Conservation (phyloP, 2,113 vertebrate genomes). For the Rhizomys pruinosus region DNA sequence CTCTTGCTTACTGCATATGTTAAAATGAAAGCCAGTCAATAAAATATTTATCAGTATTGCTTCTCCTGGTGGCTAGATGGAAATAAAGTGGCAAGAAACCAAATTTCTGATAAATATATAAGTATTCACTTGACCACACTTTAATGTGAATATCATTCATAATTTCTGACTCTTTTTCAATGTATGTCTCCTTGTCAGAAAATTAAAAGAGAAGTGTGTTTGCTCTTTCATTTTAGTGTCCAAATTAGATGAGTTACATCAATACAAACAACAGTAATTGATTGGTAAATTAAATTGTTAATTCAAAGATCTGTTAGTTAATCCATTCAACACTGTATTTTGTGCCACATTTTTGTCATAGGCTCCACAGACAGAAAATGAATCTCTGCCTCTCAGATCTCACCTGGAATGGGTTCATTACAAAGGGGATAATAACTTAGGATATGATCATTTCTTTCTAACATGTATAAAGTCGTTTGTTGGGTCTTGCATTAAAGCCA, state of each 20-base stretch:
- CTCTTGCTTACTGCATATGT: slow-evolving; percentile 64
- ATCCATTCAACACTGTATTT: background rate
- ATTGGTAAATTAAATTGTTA: slow-evolving; percentile 8
- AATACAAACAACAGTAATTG: background rate
- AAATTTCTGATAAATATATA: slow-evolving; percentile 78
- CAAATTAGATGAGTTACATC: slow-evolving; percentile 51
- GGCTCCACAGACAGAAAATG: background rate
- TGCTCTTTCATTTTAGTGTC: background rate
- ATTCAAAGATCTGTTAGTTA: slow-evolving; percentile 28
- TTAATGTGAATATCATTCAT: slow-evolving; percentile 59
- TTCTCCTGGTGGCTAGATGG: slow-evolving; percentile 63
- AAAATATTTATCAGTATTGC: slow-evolving; percentile 76
- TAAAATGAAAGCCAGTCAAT: slow-evolving; percentile 74
- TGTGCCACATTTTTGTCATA: background rate
- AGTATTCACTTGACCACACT: slow-evolving; percentile 60
- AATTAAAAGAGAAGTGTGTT: slow-evolving; percentile 45
- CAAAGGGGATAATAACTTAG: background rate
- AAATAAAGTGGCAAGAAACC: slow-evolving; percentile 71
- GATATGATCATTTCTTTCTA: slow-evolving; percentile 11
- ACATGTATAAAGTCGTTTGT: background rate
- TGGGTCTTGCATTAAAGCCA: background rate
- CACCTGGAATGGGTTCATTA: background rate
- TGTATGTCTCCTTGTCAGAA: background rate
- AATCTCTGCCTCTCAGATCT: background rate
- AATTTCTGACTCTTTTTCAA: slow-evolving; percentile 52